phyloP scores from a whole-genome alignment of 2,797 vertebrate species.

The Gymnodraco acuticeps region DNA sequence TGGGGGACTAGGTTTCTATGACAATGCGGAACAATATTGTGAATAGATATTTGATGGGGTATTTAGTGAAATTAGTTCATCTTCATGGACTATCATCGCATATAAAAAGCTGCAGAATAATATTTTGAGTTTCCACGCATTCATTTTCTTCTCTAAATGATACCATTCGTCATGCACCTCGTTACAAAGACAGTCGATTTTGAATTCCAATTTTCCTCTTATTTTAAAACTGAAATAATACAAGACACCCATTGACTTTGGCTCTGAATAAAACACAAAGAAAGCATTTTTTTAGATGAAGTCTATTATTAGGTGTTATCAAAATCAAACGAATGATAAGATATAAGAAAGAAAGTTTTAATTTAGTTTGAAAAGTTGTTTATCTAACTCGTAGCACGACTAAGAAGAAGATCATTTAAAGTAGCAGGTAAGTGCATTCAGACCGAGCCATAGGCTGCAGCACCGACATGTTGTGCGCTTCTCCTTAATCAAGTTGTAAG shows the following conservation, averaged over 20 bases:
- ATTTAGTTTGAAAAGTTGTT: slow-evolving; percentile 47
- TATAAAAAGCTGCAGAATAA: slow-evolving; percentile 77
- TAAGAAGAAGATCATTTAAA: slow-evolving; percentile 40
- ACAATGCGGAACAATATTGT: slow-evolving; percentile 58
- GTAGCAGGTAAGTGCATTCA: slow-evolving; percentile 40
- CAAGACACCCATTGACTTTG: slow-evolving; percentile 76
- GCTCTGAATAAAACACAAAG: slow-evolving; percentile 70
- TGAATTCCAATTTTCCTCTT: slow-evolving; percentile 81
- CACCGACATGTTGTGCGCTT: slow-evolving; percentile 77
- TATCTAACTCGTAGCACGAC: slow-evolving; percentile 12
- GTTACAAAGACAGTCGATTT: slow-evolving; percentile 86
- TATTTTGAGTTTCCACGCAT: slow-evolving; percentile 81
- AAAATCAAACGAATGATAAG: slow-evolving; percentile 48
- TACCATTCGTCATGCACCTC: slow-evolving; percentile 84
- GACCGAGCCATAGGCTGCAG: slow-evolving; percentile 65
- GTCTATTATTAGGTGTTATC: slow-evolving; percentile 58
- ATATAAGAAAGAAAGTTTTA: slow-evolving; percentile 26
- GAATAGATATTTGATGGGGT: slow-evolving; percentile 67
- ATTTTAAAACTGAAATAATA: slow-evolving; percentile 80
- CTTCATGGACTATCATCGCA: slow-evolving; percentile 77
- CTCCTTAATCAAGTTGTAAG: slow-evolving; percentile 87
- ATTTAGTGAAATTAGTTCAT: slow-evolving; percentile 81
- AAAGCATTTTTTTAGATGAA: slow-evolving; percentile 57
- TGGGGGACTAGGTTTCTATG: slow-evolving; percentile 26
- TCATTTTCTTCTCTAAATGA: slow-evolving; percentile 84